A percentile compares a stretch with the other conserved stretches of the same genome.
Evolutionary conservation across 2,888 invertebrate species (phyloP).

Genomic region (Glyphotaelius pellucidus): DNA sequence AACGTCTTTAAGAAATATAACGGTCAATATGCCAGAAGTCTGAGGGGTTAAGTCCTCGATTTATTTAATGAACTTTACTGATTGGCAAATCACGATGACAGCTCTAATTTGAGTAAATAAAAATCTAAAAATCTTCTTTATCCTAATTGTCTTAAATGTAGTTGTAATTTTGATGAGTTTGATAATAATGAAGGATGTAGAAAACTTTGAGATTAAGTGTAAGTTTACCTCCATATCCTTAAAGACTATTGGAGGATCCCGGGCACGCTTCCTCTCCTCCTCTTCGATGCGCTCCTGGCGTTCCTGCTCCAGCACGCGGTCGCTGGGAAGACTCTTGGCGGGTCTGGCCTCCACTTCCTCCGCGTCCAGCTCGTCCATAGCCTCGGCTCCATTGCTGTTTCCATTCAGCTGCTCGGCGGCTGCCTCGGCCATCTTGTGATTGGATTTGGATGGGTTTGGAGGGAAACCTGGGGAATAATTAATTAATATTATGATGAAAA

Average conservation of each 20-base stretch:
- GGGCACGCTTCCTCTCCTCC: slow-evolving; percentile 83
- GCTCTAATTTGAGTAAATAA: neutral
- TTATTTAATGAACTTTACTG: neutral
- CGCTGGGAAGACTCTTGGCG: slow-evolving; percentile 74
- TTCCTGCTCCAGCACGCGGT: slow-evolving; percentile 77
- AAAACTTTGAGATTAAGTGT: neutral
- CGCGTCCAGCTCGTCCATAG: slow-evolving; percentile 70
- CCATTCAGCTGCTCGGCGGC: slow-evolving; percentile 69
- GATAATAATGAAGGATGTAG: neutral
- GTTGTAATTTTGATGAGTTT: too few relatives aligned
- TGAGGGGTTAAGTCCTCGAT: neutral
- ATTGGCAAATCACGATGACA: neutral
- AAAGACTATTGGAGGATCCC: slow-evolving; percentile 90
- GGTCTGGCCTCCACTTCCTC: slow-evolving; percentile 69
- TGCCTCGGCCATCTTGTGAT: slow-evolving; percentile 72
- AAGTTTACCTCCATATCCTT: slow-evolving; percentile 79
- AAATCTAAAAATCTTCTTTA: neutral
- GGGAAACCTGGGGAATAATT: slow-evolving; percentile 55
- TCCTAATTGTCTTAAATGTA: neutral
- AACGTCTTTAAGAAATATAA: too few relatives aligned
- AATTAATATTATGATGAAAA: neutral
- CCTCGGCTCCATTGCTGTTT: slow-evolving; percentile 40
- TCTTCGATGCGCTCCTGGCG: slow-evolving; percentile 82
- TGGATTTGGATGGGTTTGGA: slow-evolving; percentile 52
- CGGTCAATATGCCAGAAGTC: too few relatives aligned